phyloP scores from a whole-genome alignment of 2,797 vertebrate species.

The Pantherophis vulpinus region DNA sequence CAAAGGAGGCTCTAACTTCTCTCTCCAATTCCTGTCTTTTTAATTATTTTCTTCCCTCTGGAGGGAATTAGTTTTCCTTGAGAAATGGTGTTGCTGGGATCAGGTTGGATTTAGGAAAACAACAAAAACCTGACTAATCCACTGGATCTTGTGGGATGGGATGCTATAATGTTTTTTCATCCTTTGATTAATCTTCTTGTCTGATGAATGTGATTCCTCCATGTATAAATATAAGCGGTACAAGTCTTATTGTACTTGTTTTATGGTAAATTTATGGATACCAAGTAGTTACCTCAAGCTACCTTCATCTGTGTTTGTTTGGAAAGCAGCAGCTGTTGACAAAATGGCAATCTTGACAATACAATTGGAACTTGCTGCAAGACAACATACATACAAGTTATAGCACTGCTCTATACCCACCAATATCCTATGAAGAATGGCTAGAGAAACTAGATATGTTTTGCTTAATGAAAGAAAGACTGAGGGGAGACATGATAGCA shows the following conservation, averaged over 20 bases:
- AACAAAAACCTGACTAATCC: not conserved
- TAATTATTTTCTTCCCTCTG: not conserved
- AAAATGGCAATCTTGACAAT: not conserved
- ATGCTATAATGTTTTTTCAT: not conserved
- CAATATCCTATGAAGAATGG: not conserved
- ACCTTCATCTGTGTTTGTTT: not conserved
- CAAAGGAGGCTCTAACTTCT: not conserved
- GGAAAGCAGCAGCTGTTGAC: not conserved
- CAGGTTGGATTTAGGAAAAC: not conserved
- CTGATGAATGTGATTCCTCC: not conserved
- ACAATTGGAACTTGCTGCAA: not conserved
- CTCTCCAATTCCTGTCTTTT: not conserved
- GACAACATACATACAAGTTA: not conserved
- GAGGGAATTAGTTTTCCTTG: not conserved
- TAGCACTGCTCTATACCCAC: not conserved
- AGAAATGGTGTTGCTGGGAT: not conserved
- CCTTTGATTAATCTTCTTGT: not conserved
- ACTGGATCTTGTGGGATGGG: not conserved
- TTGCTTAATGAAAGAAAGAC: not conserved
- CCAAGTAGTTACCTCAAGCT: not conserved
- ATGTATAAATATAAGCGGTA: not conserved
- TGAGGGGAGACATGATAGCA: not conserved
- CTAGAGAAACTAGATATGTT: not conserved
- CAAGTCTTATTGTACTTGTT: not conserved
- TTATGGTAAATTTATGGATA: not conserved